Conservation (phyloP, 2,888 invertebrate species). For the Trichopoda pennipes region DNA sequence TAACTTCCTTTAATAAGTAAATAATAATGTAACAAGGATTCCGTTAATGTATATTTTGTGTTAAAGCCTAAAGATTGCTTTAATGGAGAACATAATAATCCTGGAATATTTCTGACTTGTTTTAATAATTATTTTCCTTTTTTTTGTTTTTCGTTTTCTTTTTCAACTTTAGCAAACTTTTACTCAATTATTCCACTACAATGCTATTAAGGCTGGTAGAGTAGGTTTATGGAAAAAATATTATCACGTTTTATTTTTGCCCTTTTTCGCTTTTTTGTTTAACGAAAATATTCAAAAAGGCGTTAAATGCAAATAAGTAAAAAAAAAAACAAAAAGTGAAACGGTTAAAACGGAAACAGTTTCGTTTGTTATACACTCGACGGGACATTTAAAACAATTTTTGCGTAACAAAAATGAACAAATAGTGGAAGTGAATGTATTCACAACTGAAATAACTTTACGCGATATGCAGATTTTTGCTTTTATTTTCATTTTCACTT, state of each 20-base stretch:
- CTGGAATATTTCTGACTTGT: not conserved
- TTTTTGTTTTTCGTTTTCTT: too few species aligned
- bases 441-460: slow-evolving; percentile 50
- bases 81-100: slow-evolving; percentile 31
- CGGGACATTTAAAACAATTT: slow-evolving; percentile 66
- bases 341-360: slow-evolving; percentile 39
- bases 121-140: too few species aligned
- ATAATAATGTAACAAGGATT: slow-evolving; percentile 54
- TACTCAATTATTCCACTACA: slow-evolving; percentile 55
- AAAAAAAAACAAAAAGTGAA: not conserved
- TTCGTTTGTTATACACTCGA: slow-evolving; percentile 62
- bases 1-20: slow-evolving; percentile 51
- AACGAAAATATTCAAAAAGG: slow-evolving; percentile 12
- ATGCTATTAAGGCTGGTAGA: slow-evolving; percentile 39
- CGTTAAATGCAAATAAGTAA: slow-evolving; percentile 9
- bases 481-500: slow-evolving; percentile 29
- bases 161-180: slow-evolving; percentile 20
- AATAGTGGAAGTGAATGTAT: slow-evolving; percentile 39
- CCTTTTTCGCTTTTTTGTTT: slow-evolving; percentile 6
- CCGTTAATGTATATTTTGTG: slow-evolving; percentile 53
- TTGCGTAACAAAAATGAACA: slow-evolving; percentile 33
- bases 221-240: slow-evolving; percentile 34
- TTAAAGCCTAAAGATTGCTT: slow-evolving; percentile 46
- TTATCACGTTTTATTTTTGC: slow-evolving; percentile 17
- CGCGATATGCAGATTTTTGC: slow-evolving; percentile 49